Base-by-base conservation (phyloP, 1,140 invertebrate species). In the Nephila pilipes region DNA sequence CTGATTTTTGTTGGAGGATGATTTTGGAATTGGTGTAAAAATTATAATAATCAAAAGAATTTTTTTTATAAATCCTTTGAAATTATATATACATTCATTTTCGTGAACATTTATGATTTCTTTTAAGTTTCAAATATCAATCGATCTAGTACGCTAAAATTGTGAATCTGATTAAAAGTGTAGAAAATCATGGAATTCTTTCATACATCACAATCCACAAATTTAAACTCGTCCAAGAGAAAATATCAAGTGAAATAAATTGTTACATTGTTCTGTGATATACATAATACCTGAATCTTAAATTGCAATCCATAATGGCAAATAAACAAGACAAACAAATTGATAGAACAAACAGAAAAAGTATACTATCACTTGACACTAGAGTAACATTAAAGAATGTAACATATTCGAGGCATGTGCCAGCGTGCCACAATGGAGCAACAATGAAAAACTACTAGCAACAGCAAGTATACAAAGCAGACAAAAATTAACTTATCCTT, bases 391-490 rank as follows among this genome's bases (percentile, higher is more conserved):
- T 22, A 79, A 69, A 89, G 63, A 89, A 69, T 63, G 55, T 65
- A 87, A 65, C 85, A 87, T 32, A 29, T 36, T 38, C 32, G 65
- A 90, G 88, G 88, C 88, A 83, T 83, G 80, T 58, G 89, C 89
- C 80, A 75, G 69, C 58, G 80, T 91, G 79, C 89, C 79, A 83
- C 79, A 46, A 91, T 60, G 55, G 38, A 80, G 57, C 46, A 69
- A 81, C 54, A 80, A 81, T 58, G 25, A 91, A 90, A 79, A 85
- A 83, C 29, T 83, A 87, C 58, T 36, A 85, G 79, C 60, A 18
- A 32, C 83, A 85, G 81, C 46, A 75, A 54, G 60, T 87, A 87
- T 85, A 87, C 60, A 92, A 92, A 65, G 80, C 90, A 32, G 25
- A 87, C 29, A 87, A 92, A 85, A 54, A 81, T 83, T 55, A 83